These are phyloP conservation scores for Euthynnus affinis DNA, from an alignment of 2,797 vertebrate genomes.

Conservation along the genomic window DNA sequence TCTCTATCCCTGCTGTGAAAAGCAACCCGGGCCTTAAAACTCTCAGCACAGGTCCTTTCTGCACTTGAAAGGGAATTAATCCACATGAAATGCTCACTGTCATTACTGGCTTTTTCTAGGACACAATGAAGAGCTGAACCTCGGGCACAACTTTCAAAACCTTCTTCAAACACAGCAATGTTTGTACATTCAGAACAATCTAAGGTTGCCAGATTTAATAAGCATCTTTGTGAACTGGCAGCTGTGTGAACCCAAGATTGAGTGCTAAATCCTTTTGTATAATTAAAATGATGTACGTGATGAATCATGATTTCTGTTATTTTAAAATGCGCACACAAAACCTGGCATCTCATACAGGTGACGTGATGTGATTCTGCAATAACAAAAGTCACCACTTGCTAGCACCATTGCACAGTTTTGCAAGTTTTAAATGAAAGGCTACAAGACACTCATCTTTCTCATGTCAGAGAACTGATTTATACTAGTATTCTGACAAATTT, in stretches of 20 bases:
- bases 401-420: constrained; percentile 33
- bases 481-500: neutral
- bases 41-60: neutral
- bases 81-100: neutral
- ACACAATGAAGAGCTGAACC: neutral
- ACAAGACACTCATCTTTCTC: neutral
- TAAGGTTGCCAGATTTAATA: neutral
- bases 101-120: neutral
- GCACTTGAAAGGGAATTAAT: neutral
- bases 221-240: neutral
- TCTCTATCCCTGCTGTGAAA: neutral
- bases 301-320: neutral
- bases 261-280: neutral
- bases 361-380: constrained; percentile 5
- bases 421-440: neutral
- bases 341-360: neutral
- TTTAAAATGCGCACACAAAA: neutral
- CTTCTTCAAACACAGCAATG: neutral
- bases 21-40: neutral
- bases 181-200: neutral
- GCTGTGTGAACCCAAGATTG: neutral
- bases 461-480: neutral
- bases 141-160: neutral
- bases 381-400: constrained; percentile 18
- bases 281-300: neutral